phyloP scores from a whole-genome alignment of 2,797 vertebrate genomes.

The Sebastes hubbsi region DNA sequence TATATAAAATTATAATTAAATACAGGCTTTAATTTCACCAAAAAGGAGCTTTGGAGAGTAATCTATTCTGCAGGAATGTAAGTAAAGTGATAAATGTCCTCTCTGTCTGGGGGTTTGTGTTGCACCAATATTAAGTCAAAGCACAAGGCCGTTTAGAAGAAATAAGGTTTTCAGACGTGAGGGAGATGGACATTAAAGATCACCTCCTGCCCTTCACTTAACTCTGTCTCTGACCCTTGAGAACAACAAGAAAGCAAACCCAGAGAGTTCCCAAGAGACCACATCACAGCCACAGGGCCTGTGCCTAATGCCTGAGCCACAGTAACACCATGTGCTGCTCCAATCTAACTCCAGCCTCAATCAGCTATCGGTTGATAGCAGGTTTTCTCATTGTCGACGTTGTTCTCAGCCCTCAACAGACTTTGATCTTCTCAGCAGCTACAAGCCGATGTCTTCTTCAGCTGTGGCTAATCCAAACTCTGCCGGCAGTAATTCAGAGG shows the following conservation, averaged over 20 bases:
- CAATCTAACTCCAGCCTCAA: constrained; percentile 54
- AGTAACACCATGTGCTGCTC: constrained; percentile 71
- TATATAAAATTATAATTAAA: neutral
- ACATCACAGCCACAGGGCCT: neutral
- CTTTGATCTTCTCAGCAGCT: constrained; percentile 90
- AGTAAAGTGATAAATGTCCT: constrained; percentile 6
- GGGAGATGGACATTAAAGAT: constrained; percentile 66
- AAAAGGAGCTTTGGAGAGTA: neutral
- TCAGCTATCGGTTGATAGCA: constrained; percentile 54
- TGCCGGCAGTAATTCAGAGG: constrained; percentile 68
- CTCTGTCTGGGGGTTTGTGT: neutral
- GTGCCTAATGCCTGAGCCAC: constrained; percentile 4
- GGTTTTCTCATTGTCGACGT: constrained; percentile 84
- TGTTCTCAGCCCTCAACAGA: constrained; percentile 70
- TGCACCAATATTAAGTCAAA: constrained; percentile 46
- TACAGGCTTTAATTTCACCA: neutral
- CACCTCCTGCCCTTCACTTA: constrained; percentile 82
- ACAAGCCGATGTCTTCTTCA: constrained; percentile 93
- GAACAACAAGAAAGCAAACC: constrained; percentile 61
- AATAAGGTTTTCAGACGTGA: constrained; percentile 77
- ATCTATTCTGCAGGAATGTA: neutral
- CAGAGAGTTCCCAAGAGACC: constrained; percentile 68
- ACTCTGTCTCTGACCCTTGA: constrained; percentile 83
- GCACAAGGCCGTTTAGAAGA: constrained; percentile 67
- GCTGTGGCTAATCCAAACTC: constrained; percentile 87